Evolutionary conservation across 1,140 invertebrate genomes (phyloP), one percentile per base, ranked within the genome.

Genomic region (Trichonephila clavipes): DNA sequence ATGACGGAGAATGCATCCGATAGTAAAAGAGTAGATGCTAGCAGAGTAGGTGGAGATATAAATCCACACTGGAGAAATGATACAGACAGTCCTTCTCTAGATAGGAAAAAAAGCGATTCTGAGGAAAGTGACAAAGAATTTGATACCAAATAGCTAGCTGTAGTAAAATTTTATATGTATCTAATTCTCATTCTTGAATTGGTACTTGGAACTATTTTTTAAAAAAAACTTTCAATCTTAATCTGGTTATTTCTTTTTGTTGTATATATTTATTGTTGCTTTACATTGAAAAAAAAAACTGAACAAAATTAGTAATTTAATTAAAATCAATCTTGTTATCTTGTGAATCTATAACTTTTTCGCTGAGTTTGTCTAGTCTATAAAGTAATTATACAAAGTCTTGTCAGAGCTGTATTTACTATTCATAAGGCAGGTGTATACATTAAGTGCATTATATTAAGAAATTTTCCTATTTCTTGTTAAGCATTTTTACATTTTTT

Each of bases 91-190:
- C n/a, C 40, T 66, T 72, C 28, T 62, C 7, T 51, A 28, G 87
- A 72, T 34, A 90, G 72, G 6, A 90, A 90, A 51, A 83, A 87
- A 10, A 92, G 91, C 34, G 92, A 88, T 24, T 93, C 92, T 21
- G 92, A 92, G 8, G 62, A 92, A 14, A 92, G 77, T 72, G 77
- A 93, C 59, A 44, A 21, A 10, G 92, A 88, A 62, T 24, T 21
- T 40, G 86, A 59, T 59, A 85, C n/a, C n/a, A 85, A 85, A 58
- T n/a, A 59, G 28, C 72, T 77, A 77, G 72, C 72, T 18, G 18
- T 77, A 77, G 72, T 77, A 77, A 77, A 77, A 40, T 77, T 77
- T 77, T 77, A 77, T 77, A 77, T 77, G 72, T 40, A 88, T 21
- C 62, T 40, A 62, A 72, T 40, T 88, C 19, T 69, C 6, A n/a